Evolutionary conservation across 2,888 invertebrate species (phyloP), one percentile per base, ranked within the genome.

Genomic region (Itoplectis maculator): DNA sequence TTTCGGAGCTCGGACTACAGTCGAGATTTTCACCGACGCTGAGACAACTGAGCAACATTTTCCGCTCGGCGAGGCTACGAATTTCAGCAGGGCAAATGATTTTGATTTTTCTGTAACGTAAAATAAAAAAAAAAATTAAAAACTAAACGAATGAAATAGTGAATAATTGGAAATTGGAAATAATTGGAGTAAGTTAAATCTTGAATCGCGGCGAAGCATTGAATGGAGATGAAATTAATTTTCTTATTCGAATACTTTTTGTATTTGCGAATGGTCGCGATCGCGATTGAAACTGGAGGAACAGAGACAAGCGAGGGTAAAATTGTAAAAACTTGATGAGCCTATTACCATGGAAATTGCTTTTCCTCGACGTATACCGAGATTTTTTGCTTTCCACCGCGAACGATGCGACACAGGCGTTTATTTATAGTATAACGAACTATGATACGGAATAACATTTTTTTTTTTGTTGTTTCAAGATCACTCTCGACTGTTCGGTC

Each of bases 401-500:
- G 0, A 8, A 51, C 18, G 18, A 51, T 51, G 9, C 49, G 18
- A 51, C 49, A 18, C 49, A 45, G 29, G 11, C 4, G 15, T 47
- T 42, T n/a, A 13, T n/a, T 70, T 29, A 11, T 59, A 8, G 29
- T 20, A 1, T 11, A 37, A 6, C 13, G 13, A 15, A 11, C 54
- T n/a, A n/a, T n/a, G n/a, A n/a, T n/a, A n/a, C n/a, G n/a, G n/a
- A n/a, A n/a, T 42, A 40, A 70, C 3, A 2, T 5, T 29, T 29
- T 29, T 20, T n/a, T 45, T 56, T 23, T 8, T 15, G n/a, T n/a
- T n/a, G n/a, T n/a, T 70, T 56, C 15, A 42, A n/a, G 45, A 15
- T 45, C 70, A 47, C 69, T 35, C 40, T 56, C 18, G 15, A 45
- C 45, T 35, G 5, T 23, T 56, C 9, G n/a, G 29, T 29, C 56